Percentiles rank a stretch among this genome's conserved stretches.
Evolutionary conservation across 2,113 vertebrate species (phyloP).

Genomic region (Lathamus discolor): DNA sequence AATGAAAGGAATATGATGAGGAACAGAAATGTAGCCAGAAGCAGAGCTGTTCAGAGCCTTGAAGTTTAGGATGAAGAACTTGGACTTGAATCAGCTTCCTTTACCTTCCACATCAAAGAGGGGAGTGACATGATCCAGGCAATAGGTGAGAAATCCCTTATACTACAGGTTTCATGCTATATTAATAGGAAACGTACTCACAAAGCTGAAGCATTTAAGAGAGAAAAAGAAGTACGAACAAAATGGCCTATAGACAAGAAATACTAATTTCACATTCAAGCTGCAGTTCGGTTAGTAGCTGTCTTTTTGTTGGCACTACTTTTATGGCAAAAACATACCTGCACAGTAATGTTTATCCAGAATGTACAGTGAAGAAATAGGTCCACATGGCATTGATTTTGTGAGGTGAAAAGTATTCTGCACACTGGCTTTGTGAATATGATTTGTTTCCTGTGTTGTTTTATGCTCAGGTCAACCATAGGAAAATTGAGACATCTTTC

Average conservation of each 20-base stretch:
- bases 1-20: constrained; percentile 6
- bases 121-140: constrained; percentile 34
- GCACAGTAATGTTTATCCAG: neutral
- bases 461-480: neutral
- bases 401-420: neutral
- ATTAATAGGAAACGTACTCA: neutral
- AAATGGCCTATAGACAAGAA: neutral
- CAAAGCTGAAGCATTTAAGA: constrained; percentile 1
- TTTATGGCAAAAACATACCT: neutral
- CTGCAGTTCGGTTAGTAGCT: neutral
- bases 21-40: constrained; percentile 38
- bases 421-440: constrained; percentile 1
- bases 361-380: neutral
- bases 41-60: constrained; percentile 44
- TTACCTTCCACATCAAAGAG: constrained; percentile 42
- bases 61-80: constrained; percentile 38
- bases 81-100: constrained; percentile 39
- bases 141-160: constrained; percentile 38
- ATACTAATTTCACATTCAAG: constrained; percentile 18
- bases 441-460: neutral
- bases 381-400: neutral
- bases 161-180: neutral
- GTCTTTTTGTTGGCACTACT: neutral
- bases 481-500: neutral
- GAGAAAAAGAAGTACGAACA: neutral